Conservation (phyloP, 2,888 invertebrate species). For the Chromoteleia sp. region DNA sequence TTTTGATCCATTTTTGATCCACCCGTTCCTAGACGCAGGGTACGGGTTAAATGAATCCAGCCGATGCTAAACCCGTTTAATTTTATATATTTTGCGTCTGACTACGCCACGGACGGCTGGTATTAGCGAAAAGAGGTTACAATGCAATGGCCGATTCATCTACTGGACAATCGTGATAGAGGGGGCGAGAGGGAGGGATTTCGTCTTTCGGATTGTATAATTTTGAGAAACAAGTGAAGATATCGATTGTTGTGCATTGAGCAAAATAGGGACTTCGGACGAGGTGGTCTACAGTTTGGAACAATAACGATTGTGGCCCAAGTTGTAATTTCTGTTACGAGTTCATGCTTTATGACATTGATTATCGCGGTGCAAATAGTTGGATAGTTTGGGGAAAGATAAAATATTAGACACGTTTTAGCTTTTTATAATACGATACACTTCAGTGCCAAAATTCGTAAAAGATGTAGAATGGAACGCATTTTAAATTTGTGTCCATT, state of each 20-base stretch:
- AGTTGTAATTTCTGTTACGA: slow-evolving; percentile 37
- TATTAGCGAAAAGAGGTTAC: not conserved
- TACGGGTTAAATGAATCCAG: slow-evolving; percentile 64
- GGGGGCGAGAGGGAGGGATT: slow-evolving; percentile 1
- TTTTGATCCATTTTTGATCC: slow-evolving; percentile 49
- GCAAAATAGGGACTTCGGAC: slow-evolving; percentile 15
- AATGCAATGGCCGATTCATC: slow-evolving; percentile 7
- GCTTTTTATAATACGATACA: too few species aligned
- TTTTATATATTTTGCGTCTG: slow-evolving; percentile 61
- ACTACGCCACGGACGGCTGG: not conserved
- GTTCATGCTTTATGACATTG: slow-evolving; percentile 12
- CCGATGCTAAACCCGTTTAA: slow-evolving; percentile 50
- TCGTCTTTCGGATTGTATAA: slow-evolving; percentile 47
- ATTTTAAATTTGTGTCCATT: too few species aligned
- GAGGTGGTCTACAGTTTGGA: slow-evolving; percentile 3
- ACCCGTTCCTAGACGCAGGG: slow-evolving; percentile 46
- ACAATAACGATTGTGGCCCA: slow-evolving; percentile 20
- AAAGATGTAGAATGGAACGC: too few species aligned
- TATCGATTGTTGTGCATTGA: slow-evolving; percentile 31
- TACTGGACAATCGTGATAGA: slow-evolving; percentile 25
- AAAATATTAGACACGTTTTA: too few species aligned
- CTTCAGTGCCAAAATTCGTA: too few species aligned
- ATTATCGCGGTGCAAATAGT: slow-evolving; percentile 11
- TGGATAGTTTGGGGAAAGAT: not conserved
- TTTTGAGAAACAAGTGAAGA: slow-evolving; percentile 43